Evolutionary conservation across 2,888 invertebrate genomes (phyloP).

Genomic region (Drosophila seclusa): DNA sequence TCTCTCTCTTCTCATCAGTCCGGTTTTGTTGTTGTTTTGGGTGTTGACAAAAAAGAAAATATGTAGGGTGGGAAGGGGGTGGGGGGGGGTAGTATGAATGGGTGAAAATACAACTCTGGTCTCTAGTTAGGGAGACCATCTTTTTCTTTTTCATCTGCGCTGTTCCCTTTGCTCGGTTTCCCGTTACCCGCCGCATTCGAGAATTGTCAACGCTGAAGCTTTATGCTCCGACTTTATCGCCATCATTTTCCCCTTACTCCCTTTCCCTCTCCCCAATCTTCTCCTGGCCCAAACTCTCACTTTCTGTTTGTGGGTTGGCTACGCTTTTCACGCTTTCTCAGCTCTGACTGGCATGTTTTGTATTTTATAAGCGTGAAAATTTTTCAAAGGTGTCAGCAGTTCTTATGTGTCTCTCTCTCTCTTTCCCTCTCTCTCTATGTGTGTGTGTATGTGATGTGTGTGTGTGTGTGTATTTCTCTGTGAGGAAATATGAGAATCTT

Average conservation of each 20-base stretch:
- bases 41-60: not conserved
- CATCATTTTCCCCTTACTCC: constrained; percentile 21
- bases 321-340: constrained; percentile 59
- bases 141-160: constrained; percentile 2
- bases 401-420: constrained; percentile 40
- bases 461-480: constrained; percentile 22
- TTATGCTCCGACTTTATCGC: constrained; percentile 64
- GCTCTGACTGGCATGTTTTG: constrained; percentile 70
- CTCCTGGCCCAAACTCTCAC: not conserved
- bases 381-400: constrained; percentile 77
- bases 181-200: constrained; percentile 9
- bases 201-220: constrained; percentile 47
- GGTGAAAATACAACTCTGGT: not conserved
- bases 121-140: not conserved
- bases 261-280: not conserved
- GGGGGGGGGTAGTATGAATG: no score
- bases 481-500: constrained; percentile 34
- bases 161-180: constrained; percentile 46
- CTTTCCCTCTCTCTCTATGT: not conserved
- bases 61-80: not conserved
- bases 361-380: constrained; percentile 78
- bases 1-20: constrained; percentile 1
- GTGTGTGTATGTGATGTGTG: not conserved
- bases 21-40: not conserved
- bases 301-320: constrained; percentile 4